A percentile compares a stretch with the other conserved stretches of the same genome.
Conservation (phyloP, 2,113 vertebrate species). For the Cinclus mexicanus region DNA sequence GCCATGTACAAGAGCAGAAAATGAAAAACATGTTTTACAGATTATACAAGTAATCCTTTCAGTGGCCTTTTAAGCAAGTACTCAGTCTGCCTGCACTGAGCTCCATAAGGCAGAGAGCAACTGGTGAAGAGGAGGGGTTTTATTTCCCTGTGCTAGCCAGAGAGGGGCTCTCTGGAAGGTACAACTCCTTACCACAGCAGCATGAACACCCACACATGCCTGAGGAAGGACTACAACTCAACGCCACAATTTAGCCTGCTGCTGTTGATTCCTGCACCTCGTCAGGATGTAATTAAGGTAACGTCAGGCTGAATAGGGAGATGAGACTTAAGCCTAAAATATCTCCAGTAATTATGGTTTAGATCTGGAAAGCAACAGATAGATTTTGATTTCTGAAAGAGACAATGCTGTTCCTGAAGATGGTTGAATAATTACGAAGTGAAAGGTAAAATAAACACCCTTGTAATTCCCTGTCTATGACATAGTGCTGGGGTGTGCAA, state of each 20-base stretch:
- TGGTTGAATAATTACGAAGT: background rate
- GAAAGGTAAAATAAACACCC: conserved; percentile 28
- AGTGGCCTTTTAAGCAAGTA: background rate
- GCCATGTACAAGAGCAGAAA: background rate
- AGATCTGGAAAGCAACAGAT: background rate
- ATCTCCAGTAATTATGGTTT: conserved; percentile 68
- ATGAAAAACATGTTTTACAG: background rate
- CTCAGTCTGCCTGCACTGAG: background rate
- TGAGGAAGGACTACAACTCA: background rate
- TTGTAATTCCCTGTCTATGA: background rate
- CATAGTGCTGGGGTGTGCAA: background rate
- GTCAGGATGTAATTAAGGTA: conserved; percentile 67
- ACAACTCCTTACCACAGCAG: background rate
- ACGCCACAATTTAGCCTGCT: background rate
- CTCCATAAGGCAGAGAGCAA: background rate
- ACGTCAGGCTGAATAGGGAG: conserved; percentile 54
- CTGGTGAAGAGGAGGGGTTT: background rate
- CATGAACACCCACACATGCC: background rate
- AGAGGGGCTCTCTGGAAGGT: background rate
- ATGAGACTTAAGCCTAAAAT: conserved; percentile 71
- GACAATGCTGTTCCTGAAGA: conserved; percentile 36
- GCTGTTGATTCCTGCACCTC: conserved; percentile 33
- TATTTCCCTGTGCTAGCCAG: background rate
- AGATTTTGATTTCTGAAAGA: conserved; percentile 45
- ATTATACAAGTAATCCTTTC: background rate